Evolutionary conservation across 1,140 invertebrate genomes (phyloP).

Genomic region (Lethrus apterus): DNA sequence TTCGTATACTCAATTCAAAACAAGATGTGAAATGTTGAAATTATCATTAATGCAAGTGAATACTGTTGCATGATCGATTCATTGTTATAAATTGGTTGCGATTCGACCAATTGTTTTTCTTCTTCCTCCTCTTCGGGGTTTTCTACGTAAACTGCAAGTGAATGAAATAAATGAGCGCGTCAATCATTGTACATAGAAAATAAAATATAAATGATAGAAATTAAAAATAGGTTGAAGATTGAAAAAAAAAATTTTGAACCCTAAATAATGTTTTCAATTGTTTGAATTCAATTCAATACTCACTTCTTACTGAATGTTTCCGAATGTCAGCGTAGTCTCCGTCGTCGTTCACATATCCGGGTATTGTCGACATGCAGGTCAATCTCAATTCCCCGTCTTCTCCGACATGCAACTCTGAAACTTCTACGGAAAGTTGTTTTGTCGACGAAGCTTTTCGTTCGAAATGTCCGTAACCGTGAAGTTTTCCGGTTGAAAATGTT

Average conservation of each 20-base stretch:
- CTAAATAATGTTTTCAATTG: too few species aligned
- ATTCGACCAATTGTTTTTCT: too few species aligned
- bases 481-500: slow-evolving; percentile 35
- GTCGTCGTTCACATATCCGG: slow-evolving; percentile 52
- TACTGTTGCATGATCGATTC: too few species aligned
- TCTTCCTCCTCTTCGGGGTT: slow-evolving; percentile 5
- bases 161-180: neutral
- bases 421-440: slow-evolving; percentile 52
- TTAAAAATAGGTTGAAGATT: too few species aligned
- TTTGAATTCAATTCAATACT: too few species aligned
- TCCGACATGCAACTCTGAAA: slow-evolving; percentile 53
- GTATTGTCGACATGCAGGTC: slow-evolving; percentile 66
- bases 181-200: too few species aligned
- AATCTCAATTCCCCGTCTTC: slow-evolving; percentile 60
- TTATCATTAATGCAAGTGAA: too few species aligned
- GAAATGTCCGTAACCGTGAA: slow-evolving; percentile 37
- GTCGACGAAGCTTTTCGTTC: slow-evolving; percentile 35
- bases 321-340: slow-evolving; percentile 61
- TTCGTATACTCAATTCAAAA: too few species aligned
- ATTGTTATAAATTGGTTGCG: too few species aligned
- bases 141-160: slow-evolving; percentile 5
- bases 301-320: slow-evolving; percentile 58
- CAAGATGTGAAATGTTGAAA: too few species aligned
- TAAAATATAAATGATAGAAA: too few species aligned
- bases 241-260: too few species aligned